Evolutionary conservation across 2,888 invertebrate species (phyloP), one percentile per base, ranked within the genome.

Genomic region (Cosmia trapezina): DNA sequence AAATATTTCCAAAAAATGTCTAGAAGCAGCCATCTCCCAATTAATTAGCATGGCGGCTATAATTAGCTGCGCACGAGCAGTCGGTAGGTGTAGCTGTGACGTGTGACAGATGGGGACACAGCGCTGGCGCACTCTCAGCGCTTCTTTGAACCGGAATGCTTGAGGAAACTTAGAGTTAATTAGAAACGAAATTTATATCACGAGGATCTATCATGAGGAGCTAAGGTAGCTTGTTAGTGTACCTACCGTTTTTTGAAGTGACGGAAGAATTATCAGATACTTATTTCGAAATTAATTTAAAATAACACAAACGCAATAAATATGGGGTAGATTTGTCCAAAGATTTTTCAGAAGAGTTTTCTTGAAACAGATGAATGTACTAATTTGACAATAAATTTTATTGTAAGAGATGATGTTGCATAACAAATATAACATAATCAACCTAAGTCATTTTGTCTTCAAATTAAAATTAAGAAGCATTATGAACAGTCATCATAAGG

Each of bases 41-140:
- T 95, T 94, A 95, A 95, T 95, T 94, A 95, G 92, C 85, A 85
- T 86, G 80, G 82, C 63, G 84, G 84, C 92, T 94, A 94, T 93
- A 95, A 94, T 94, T 94, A 95, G 92, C 83, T 83, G 65, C 80
- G 83, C 82, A 69, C 82, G 88, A 86, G 91, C 91, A 89, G 90
- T 87, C 87, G 88, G 91, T 91, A 91, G 93, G 93, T 90, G 93
- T 91, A 88, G 89, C 90, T 64, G 81, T 86, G 94, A 94, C 95
- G 90, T 86, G 90, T 93, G 95, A 95, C 95, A 94, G 94, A 95
- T 95, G 95, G 91, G 85, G 89, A 95, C 95, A 94, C 90, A 90
- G 89, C 91, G 92, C 92, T 93, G 94, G 94, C 94, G 91, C 89
- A 91, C 87, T 86, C 87, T 83, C 82, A 76, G 80, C 81, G 89